phyloP scores from a whole-genome alignment of 1,140 invertebrate species.

The Schlechtendalia chinensis region DNA sequence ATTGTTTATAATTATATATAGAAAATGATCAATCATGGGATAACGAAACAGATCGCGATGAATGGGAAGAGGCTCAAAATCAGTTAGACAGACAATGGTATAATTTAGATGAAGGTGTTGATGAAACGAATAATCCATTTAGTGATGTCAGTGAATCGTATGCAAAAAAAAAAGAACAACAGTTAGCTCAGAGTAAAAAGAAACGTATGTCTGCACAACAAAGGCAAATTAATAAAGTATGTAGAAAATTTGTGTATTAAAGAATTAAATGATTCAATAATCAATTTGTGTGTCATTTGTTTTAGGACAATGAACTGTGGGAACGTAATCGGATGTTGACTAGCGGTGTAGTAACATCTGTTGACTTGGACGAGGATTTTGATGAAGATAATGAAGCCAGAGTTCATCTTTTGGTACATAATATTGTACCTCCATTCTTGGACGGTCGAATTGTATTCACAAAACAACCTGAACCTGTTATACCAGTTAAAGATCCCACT shows the following conservation, averaged over 20 bases:
- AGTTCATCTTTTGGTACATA: conserved; percentile 95
- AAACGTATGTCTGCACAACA: conserved; percentile 92
- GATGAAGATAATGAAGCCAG: conserved; percentile 89
- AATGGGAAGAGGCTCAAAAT: conserved; percentile 92
- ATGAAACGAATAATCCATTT: conserved; percentile 92
- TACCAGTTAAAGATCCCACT: conserved; percentile 91
- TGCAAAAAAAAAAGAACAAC: conserved; percentile 85
- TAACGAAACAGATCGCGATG: conserved; percentile 66
- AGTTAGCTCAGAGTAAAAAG: conserved; percentile 83
- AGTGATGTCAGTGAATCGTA: conserved; percentile 86
- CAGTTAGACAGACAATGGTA: conserved; percentile 96
- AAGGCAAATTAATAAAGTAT: conserved; percentile 83
- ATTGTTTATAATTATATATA: conserved; percentile 37
- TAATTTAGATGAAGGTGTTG: conserved; percentile 87
- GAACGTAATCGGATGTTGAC: conserved; percentile 97
- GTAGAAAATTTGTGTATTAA: conserved; percentile 5
- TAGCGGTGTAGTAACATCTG: conserved; percentile 87
- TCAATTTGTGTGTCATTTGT: conserved; percentile 51
- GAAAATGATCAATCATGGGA: conserved; percentile 60
- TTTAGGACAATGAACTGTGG: conserved; percentile 93
- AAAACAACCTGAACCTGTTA: conserved; percentile 95
- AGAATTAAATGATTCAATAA: background rate
- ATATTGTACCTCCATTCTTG: conserved; percentile 97
- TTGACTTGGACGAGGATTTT: conserved; percentile 89
- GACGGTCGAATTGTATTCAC: conserved; percentile 99